Evolutionary conservation across 2,888 invertebrate species (phyloP).

Genomic region (Sarcophaga variegata): DNA sequence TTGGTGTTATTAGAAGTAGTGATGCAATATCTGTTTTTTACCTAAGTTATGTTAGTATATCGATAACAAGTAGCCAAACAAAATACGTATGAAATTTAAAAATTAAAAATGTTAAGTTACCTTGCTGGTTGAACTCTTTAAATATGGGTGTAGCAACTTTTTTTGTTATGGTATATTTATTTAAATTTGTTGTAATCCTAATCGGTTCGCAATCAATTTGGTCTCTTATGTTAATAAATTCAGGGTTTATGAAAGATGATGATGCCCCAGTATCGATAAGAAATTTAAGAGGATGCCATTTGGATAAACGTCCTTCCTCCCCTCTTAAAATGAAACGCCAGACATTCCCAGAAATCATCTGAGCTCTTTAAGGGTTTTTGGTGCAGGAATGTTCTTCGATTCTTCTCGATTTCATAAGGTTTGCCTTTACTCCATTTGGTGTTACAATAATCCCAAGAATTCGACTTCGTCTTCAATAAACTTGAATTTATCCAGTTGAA

Average conservation of each 20-base stretch:
- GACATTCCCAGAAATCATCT: slow-evolving; percentile 64
- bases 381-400: too few species aligned
- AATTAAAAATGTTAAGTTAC: background rate
- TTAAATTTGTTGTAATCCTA: background rate
- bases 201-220: slow-evolving; percentile 2
- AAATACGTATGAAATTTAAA: slow-evolving; percentile 10
- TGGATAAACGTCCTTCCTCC: slow-evolving; percentile 55
- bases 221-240: too few species aligned
- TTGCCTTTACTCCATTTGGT: too few species aligned
- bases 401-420: too few species aligned
- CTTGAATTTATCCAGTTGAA: too few species aligned
- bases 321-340: slow-evolving; percentile 48
- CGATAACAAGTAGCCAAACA: background rate
- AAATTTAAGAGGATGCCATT: slow-evolving; percentile 37
- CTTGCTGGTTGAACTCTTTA: background rate
- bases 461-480: too few species aligned
- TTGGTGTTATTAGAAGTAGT: too few species aligned
- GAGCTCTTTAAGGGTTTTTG: background rate
- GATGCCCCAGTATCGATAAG: slow-evolving; percentile 14
- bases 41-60: too few species aligned
- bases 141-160: background rate
- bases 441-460: too few species aligned
- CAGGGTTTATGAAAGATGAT: too few species aligned
- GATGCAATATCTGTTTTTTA: too few species aligned
- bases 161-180: background rate